These are phyloP conservation scores for Napeogenes sylphis DNA, from an alignment of 2,888 invertebrate genomes.

Conservation along the genomic window DNA sequence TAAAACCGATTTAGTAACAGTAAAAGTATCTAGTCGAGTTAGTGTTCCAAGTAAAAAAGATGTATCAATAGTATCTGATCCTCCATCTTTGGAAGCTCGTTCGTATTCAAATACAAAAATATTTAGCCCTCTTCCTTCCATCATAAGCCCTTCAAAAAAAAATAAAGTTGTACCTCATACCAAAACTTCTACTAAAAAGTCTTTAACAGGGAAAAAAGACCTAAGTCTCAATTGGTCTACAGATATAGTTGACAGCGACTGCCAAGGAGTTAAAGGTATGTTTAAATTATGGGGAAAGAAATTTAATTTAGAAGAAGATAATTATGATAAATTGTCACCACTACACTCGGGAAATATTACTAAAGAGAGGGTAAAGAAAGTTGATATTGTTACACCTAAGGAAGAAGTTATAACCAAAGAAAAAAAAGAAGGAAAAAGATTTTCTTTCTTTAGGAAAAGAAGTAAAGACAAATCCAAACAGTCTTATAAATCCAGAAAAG, in stretches of 20 bases:
- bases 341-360: constrained; percentile 29
- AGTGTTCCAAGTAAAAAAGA: constrained; percentile 47
- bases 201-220: constrained; percentile 30
- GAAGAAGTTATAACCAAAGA: constrained; percentile 25
- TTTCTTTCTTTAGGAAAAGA: constrained; percentile 59
- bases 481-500: constrained; percentile 46
- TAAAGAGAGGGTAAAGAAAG: constrained; percentile 18
- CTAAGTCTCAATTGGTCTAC: constrained; percentile 35
- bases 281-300: constrained; percentile 64
- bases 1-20: constrained; percentile 36
- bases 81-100: constrained; percentile 56
- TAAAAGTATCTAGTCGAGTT: constrained; percentile 37
- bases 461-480: constrained; percentile 41
- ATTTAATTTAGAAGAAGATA: constrained; percentile 54
- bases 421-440: constrained; percentile 49
- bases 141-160: constrained; percentile 20
- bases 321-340: constrained; percentile 31
- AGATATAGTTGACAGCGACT: constrained; percentile 42
- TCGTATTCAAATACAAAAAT: constrained; percentile 50
- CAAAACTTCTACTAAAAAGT: constrained; percentile 29
- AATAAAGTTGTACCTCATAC: constrained; percentile 29
- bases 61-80: constrained; percentile 58
- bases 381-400: constrained; percentile 21
- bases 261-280: constrained; percentile 56
- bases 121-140: constrained; percentile 37